Base-by-base conservation (phyloP, 2,888 invertebrate genomes). In the Drosophila koepferae region DNA sequence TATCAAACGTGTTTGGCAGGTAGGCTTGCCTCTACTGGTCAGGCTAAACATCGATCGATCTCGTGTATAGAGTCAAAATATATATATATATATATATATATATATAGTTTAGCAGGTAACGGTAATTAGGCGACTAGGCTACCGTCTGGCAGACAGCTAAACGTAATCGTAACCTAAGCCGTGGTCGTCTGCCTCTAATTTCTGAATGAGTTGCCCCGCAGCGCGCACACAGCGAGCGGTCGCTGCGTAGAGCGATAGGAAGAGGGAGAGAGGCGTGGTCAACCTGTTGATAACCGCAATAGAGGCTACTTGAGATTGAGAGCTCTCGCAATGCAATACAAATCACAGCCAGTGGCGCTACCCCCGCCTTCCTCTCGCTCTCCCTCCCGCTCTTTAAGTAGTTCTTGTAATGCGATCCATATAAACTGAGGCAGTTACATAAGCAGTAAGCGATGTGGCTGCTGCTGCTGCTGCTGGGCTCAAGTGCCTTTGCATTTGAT, bases 201-300 rank as follows among this genome's bases (percentile, higher is more conserved):
- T 71, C 36, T 82, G 86, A 83, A 85, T 89, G 89, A 81, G 89
- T 81, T 68, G 89, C 87, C 85, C 89, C 87, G 89, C 55, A 65
- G 85, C 70, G 83, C 74, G 80, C 49, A 69, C 81, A 67, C 77
- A 79, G 75, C 71, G 40, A 71, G 80, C 41, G 70, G 78, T 75
- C 31, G 40, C 1, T n/a, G 28, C n/a, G n/a, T 8, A 5, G 44
- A 44, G 44, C 1, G 43, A 14, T 20, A 20, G 20, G 10, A 18
- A 18, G 43, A 18, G 18, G 18, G 6, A 20, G 23, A 14, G 46
- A 3, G 20, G 16, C 86, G 85, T 79, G 55, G 55, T 77, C 77
- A 85, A 85, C 85, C 85, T 85, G 89, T 85, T 85, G 85, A 81
- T 81, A 63, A 81, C 55, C 72, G 48, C 64, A 62, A 64, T 62